Conservation (phyloP, 2,113 vertebrate species). For the Tonatia bakeri region DNA sequence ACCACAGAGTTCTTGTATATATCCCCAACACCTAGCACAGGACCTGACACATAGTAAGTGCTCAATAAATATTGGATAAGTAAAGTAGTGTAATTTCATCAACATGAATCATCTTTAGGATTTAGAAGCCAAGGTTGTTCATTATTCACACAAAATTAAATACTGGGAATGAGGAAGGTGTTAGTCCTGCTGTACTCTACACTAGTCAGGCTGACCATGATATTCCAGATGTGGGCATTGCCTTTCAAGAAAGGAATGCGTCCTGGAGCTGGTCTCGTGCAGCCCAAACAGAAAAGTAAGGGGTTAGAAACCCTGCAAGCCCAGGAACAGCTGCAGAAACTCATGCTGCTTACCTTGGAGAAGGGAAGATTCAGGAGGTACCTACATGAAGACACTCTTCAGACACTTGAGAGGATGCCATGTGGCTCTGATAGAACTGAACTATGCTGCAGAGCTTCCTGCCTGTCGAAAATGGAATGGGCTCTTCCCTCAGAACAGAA, state of each 20-base stretch:
- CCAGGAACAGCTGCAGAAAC: neutral
- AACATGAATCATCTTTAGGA: neutral
- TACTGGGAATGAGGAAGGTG: neutral
- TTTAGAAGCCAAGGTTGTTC: neutral
- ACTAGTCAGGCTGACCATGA: neutral
- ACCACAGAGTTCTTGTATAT: too few species aligned
- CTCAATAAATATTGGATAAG: neutral
- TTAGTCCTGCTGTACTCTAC: fast-evolving
- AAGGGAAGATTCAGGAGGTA: neutral
- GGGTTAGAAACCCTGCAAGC: neutral
- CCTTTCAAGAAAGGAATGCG: neutral
- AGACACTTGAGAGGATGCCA: neutral
- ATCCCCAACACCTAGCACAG: neutral
- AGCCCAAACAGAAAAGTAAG: neutral
- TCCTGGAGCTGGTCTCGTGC: neutral
- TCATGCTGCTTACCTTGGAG: neutral
- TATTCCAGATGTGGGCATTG: neutral
- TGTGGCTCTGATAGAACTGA: neutral
- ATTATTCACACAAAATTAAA: neutral
- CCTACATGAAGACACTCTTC: neutral
- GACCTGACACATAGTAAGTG: neutral
- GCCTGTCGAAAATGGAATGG: neutral
- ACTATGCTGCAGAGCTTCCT: neutral
- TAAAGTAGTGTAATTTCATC: neutral
- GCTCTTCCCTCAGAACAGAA: neutral